A percentile compares a stretch with the other conserved stretches of the same genome.
Conservation (phyloP, 2,113 vertebrate genomes). For the Elephas maximus region DNA sequence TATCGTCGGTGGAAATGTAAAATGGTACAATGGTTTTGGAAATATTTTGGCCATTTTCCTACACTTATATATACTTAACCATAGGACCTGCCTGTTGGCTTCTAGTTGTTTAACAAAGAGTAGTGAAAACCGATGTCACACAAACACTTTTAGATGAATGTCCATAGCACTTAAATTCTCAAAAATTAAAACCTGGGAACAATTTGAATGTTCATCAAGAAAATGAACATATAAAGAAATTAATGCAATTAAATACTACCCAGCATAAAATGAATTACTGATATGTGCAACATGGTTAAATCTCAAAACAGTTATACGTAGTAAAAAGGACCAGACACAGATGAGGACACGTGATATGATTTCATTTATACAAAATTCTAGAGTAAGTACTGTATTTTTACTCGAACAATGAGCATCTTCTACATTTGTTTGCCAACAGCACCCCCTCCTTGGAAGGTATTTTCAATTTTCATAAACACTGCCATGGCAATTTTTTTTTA, state of each 20-base stretch:
- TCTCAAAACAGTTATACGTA: background rate
- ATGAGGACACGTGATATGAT: background rate
- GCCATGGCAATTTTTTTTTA: no score
- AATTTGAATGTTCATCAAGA: background rate
- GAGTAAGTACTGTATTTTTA: no score
- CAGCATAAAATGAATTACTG: background rate
- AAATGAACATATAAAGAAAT: background rate
- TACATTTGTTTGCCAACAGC: no score
- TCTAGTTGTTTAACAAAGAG: background rate
- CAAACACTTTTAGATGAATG: background rate
- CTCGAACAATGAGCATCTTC: no score
- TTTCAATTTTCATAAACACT: no score
- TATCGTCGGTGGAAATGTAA: background rate
- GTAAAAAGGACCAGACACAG: background rate
- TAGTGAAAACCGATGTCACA: background rate
- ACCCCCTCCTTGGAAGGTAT: no score
- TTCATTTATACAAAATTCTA: background rate
- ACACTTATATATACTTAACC: background rate
- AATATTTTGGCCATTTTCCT: background rate
- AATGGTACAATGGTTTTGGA: background rate
- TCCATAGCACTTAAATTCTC: background rate
- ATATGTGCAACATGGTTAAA: background rate
- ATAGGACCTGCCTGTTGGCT: background rate
- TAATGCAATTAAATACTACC: background rate
- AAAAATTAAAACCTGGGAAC: background rate